These are phyloP conservation scores for Colletes latitarsis DNA, from an alignment of 1,140 invertebrate genomes.

Conservation along the genomic window DNA sequence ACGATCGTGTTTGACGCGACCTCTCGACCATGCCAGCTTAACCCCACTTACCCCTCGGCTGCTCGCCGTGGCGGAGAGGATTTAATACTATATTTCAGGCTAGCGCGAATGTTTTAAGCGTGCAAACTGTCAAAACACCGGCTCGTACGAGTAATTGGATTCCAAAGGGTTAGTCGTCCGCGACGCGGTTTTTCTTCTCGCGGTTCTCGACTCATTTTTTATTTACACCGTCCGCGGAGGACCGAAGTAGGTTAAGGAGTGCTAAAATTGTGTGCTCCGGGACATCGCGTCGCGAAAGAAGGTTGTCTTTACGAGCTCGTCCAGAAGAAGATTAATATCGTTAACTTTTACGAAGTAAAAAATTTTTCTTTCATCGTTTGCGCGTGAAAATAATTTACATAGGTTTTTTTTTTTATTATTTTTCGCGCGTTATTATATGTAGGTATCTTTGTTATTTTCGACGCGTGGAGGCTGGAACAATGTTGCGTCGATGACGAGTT, in stretches of 20 bases:
- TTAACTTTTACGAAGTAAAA: not conserved
- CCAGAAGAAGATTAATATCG: too few relatives aligned
- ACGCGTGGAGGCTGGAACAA: not conserved
- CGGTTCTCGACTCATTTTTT: not conserved
- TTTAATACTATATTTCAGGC: conserved; percentile 70
- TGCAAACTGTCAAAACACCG: conserved; percentile 52
- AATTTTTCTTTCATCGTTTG: not conserved
- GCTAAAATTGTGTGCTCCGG: not conserved
- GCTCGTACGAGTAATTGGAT: conserved; percentile 46
- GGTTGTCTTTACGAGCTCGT: not conserved
- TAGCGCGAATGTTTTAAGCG: conserved; percentile 38
- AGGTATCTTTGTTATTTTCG: too few relatives aligned
- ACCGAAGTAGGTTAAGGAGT: not conserved
- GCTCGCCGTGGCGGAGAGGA: conserved; percentile 67
- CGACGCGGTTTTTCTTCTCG: not conserved
- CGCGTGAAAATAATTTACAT: too few relatives aligned
- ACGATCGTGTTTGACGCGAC: conserved; percentile 74
- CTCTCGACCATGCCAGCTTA: conserved; percentile 75
- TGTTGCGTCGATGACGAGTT: conserved; percentile 5
- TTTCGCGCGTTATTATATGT: too few relatives aligned
- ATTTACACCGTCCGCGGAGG: too few relatives aligned
- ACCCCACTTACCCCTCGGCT: conserved; percentile 73
- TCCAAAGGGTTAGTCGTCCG: conserved; percentile 10
- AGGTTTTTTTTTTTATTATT: too few relatives aligned
- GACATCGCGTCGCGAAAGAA: not conserved